Conservation (phyloP, 1,140 invertebrate genomes). For the Aphelinus certus region DNA sequence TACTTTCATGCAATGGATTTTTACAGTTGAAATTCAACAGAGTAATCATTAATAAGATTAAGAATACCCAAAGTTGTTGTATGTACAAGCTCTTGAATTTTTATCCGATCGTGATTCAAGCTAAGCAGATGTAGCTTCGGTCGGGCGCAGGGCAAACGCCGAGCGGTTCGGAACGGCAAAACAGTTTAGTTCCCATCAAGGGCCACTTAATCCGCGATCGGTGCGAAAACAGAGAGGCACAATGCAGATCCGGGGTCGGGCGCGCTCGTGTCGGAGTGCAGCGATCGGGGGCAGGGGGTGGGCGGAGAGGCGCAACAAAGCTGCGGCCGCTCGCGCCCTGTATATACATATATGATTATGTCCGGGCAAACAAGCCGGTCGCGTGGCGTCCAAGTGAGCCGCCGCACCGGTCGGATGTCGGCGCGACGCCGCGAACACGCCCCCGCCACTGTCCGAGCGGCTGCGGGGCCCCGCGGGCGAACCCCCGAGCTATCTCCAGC, state of each 20-base stretch:
- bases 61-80: no score
- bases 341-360: neutral
- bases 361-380: slow-evolving; percentile 27
- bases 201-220: slow-evolving; percentile 59
- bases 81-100: no score
- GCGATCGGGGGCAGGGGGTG: no score
- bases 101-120: no score
- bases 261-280: neutral
- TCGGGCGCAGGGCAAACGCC: no score
- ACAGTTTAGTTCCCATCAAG: slow-evolving; percentile 62
- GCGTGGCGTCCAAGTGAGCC: slow-evolving; percentile 59
- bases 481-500: neutral
- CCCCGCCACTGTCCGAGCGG: slow-evolving; percentile 30
- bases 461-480: slow-evolving; percentile 32
- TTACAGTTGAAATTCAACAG: no score
- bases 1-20: no score
- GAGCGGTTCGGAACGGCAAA: neutral
- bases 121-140: no score
- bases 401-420: slow-evolving; percentile 21
- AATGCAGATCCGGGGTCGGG: slow-evolving; percentile 41
- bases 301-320: no score
- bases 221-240: slow-evolving; percentile 43
- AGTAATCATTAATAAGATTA: no score
- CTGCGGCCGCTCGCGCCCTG: neutral
- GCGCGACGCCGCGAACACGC: slow-evolving; percentile 55